phyloP scores from a whole-genome alignment of 2,797 vertebrate genomes.

The Protonibea diacanthus region DNA sequence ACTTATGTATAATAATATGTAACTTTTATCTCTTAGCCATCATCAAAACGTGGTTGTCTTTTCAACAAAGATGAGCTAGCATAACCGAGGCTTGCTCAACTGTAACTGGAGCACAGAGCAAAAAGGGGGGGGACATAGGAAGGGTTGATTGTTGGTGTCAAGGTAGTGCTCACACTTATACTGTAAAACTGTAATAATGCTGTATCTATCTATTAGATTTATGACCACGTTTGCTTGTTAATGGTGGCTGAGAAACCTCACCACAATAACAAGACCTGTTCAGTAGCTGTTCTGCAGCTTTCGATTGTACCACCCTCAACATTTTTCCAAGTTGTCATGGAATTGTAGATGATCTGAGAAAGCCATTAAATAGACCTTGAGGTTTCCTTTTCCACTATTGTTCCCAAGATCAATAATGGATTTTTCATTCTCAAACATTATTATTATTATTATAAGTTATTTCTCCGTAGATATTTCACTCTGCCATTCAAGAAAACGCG shows the following conservation, averaged over 20 bases:
- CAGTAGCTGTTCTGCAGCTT: background rate
- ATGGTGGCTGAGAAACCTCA: background rate
- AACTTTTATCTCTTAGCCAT: no score
- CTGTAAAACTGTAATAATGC: background rate
- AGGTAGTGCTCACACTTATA: background rate
- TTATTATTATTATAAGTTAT: no score
- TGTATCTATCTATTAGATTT: background rate
- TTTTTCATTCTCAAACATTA: background rate
- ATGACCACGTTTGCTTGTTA: background rate
- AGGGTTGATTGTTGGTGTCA: background rate
- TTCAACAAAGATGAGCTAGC: no score
- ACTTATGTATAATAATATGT: no score
- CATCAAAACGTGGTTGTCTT: no score
- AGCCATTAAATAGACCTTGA: background rate
- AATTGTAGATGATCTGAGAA: background rate
- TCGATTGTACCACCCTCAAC: background rate
- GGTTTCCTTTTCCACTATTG: background rate
- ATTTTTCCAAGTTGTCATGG: background rate
- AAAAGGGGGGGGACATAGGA: background rate
- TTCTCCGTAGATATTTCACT: background rate
- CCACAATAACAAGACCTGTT: background rate
- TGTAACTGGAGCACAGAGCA: no score
- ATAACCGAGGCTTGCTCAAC: no score
- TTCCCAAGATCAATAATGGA: background rate
- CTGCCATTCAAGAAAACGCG: background rate